These are phyloP conservation scores for Chionoecetes opilio DNA, from an alignment of 1,140 invertebrate species.

Conservation along the genomic window DNA sequence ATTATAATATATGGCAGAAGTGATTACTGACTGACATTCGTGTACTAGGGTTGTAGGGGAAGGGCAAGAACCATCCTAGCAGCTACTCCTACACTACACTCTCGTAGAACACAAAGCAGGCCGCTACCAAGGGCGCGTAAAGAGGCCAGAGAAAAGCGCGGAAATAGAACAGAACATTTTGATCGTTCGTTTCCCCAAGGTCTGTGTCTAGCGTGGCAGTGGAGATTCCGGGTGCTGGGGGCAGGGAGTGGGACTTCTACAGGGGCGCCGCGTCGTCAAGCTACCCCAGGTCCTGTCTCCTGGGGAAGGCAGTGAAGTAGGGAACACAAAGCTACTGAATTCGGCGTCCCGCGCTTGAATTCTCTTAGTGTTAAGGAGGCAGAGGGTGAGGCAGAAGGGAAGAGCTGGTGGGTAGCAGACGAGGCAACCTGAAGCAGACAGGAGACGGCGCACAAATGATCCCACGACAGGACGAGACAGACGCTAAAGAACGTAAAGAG, in stretches of 20 bases:
- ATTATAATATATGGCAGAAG: too few relatives aligned
- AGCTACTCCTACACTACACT: neutral
- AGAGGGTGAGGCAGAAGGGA: neutral
- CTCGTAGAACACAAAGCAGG: neutral
- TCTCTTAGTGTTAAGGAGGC: neutral
- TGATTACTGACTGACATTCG: too few relatives aligned
- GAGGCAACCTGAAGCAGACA: neutral
- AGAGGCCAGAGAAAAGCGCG: too few relatives aligned
- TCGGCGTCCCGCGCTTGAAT: constrained; percentile 10
- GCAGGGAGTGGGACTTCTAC: neutral
- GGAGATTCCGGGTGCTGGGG: neutral
- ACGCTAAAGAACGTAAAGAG: neutral
- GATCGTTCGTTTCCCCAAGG: too few relatives aligned
- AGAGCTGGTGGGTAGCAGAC: neutral
- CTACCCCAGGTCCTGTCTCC: neutral
- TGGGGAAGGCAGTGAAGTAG: neutral
- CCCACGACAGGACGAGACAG: neutral
- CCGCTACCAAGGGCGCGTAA: neutral
- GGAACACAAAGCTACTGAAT: neutral
- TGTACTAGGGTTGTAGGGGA: neutral
- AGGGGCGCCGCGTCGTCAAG: neutral
- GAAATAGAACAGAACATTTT: too few relatives aligned
- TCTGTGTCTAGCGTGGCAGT: neutral
- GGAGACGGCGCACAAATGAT: neutral
- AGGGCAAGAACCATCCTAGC: neutral